phyloP scores from a whole-genome alignment of 64 coral and sea anemone species.

The Montipora sp. region DNA sequence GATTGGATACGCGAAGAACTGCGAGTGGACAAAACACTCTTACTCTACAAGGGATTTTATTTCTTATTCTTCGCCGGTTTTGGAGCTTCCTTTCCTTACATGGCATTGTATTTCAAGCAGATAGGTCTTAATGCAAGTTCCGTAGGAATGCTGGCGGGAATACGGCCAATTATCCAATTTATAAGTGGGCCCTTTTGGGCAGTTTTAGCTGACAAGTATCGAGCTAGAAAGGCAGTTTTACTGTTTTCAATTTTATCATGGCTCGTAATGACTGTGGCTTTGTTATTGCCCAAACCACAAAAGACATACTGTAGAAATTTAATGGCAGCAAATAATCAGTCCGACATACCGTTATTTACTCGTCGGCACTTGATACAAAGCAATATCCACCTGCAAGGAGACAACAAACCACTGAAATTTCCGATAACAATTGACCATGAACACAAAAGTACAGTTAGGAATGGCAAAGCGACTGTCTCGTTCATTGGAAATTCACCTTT shows the following conservation, averaged over 20 bases:
- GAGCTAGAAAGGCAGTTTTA: conserved; percentile 81
- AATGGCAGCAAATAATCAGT: background rate
- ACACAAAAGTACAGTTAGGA: background rate
- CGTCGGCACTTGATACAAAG: background rate
- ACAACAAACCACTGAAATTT: background rate
- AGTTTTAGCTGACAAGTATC: conserved; percentile 79
- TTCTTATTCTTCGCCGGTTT: conserved; percentile 89
- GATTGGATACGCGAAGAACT: conserved; percentile 54
- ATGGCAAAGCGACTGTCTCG: background rate
- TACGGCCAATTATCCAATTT: conserved; percentile 88
- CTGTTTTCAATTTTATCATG: conserved; percentile 85
- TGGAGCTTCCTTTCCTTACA: conserved; percentile 83
- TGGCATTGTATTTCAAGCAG: conserved; percentile 96
- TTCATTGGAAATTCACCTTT: conserved; percentile 24
- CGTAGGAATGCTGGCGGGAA: conserved; percentile 84
- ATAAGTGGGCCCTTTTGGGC: conserved; percentile 95
- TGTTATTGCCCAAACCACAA: conserved; percentile 70
- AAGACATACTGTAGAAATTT: conserved; percentile 71
- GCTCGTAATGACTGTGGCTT: conserved; percentile 84
- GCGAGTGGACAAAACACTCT: conserved; percentile 31
- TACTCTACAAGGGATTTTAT: conserved; percentile 93
- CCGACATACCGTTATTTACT: background rate
- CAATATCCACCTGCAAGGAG: background rate
- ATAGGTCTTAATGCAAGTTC: conserved; percentile 79
- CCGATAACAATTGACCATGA: background rate